Conservation (phyloP, 2,797 vertebrate genomes). For the Acestrorhynchus altus region DNA sequence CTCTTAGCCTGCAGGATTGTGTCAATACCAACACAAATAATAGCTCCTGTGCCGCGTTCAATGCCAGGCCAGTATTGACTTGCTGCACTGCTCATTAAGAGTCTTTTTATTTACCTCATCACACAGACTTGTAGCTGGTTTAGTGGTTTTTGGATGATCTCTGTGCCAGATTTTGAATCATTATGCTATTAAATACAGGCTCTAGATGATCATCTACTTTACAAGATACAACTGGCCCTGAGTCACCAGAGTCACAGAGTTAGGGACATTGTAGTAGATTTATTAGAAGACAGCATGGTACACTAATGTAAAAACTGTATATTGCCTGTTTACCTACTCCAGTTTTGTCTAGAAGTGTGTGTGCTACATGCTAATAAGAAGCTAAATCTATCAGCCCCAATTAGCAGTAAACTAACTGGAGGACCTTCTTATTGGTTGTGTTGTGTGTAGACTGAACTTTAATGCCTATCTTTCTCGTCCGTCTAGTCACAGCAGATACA, state of each 20-base stretch:
- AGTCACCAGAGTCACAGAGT: too few relatives aligned
- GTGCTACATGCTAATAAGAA: background rate
- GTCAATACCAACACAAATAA: conserved; percentile 22
- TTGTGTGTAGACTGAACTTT: too few relatives aligned
- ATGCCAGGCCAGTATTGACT: conserved; percentile 33
- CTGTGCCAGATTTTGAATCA: background rate
- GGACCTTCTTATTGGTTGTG: too few relatives aligned
- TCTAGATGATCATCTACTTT: background rate
- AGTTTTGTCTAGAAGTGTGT: background rate
- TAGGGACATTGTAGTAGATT: too few relatives aligned
- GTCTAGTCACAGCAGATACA: conserved; percentile 91
- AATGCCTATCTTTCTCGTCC: background rate
- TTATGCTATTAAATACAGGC: background rate
- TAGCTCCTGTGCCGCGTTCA: conserved; percentile 14
- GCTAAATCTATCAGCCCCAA: background rate
- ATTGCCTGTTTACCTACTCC: too few relatives aligned
- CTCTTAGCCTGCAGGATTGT: conserved; percentile 32
- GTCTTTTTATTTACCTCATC: conserved; percentile 1
- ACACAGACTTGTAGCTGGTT: background rate
- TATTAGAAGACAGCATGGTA: too few relatives aligned
- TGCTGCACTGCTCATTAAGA: conserved; percentile 26
- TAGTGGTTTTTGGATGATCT: conserved; percentile 5
- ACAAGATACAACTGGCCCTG: background rate
- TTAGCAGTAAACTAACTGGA: background rate
- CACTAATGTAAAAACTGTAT: too few relatives aligned